Base-by-base conservation (phyloP, 2,797 vertebrate species). In the Poecilia gillii region DNA sequence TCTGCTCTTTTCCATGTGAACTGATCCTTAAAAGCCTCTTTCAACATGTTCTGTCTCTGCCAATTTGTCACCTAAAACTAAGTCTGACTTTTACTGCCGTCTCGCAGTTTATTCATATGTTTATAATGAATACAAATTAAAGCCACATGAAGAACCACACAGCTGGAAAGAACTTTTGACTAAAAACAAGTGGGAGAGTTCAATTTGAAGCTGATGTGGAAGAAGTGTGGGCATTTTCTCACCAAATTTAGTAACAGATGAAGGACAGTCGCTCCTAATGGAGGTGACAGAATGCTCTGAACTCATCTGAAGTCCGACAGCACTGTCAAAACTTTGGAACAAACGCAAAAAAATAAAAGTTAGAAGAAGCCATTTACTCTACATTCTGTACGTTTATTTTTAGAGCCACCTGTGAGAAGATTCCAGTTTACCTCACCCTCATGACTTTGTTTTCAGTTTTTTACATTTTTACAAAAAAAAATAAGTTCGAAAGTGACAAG, bases 221-320 rank as follows among this genome's bases (percentile, higher is more conserved):
- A 81, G 66, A 73, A 80, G 23, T 70, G 53, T 71, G 31, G 13
- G 76, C 18, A 49, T 80, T 59, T 75, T 87, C 96, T 97, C 91
- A 99, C 98, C 97, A 94, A 99, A 98, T 92, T 93, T 98, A 81
- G 84, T 85, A 83, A 94, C 93, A 84, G 97, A 96, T 79, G 92
- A 95, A 85, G 95, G 92, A 76, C 95, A 95, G 93, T 98, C 94
- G 47, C 97, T 97, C 93, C 94, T 96, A 75, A 99, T 74, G 90
- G 93, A 94, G 91, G 76, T 96, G 74, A 94, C 93, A 76, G 93
- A 92, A 77, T 87, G 93, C 53, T 57, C 89, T 82, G 95, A 90
- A 75, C 76, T 92, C 96, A 97, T 97, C 31, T 97, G 96, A 73
- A 99, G 96, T 57, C 98, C 98, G 66, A 97, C 84, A 77, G 93